These are phyloP conservation scores for Cotesia chilonis DNA, from an alignment of 1,140 invertebrate species.

Conservation along the genomic window DNA sequence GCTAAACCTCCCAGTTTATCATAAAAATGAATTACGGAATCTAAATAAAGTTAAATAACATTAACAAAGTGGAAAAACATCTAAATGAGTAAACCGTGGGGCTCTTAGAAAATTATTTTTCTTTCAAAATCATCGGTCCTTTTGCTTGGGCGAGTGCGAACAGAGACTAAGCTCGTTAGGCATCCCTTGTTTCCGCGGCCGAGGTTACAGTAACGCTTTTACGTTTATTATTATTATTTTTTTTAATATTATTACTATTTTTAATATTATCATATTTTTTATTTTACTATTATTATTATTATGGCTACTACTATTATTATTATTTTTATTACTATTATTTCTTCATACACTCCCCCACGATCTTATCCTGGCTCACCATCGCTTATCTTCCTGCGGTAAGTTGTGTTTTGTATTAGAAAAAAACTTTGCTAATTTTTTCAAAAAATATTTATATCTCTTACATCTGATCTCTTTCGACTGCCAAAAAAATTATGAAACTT, in stretches of 20 bases:
- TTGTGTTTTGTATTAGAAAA: no score
- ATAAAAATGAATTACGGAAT: conserved; percentile 9
- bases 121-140: conserved; percentile 61
- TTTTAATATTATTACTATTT: conserved; percentile 24
- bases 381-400: not conserved
- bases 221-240: conserved; percentile 46
- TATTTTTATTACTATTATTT: conserved; percentile 44
- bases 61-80: not conserved
- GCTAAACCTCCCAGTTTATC: not conserved
- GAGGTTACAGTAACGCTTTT: conserved; percentile 42
- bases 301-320: conserved; percentile 31
- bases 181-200: conserved; percentile 55
- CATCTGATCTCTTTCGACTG: no score
- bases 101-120: conserved; percentile 63
- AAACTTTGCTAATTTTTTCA: no score
- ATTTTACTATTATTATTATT: no score
- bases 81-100: conserved; percentile 27
- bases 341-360: conserved; percentile 4
- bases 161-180: conserved; percentile 60
- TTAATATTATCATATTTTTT: no score
- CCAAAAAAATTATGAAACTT: no score
- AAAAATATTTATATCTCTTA: no score
- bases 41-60: not conserved
- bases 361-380: conserved; percentile 9
- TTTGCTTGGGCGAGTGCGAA: conserved; percentile 48